A percentile compares a stretch with the other conserved stretches of the same genome.
phyloP scores from a whole-genome alignment of 2,797 vertebrate genomes.

The Rousettus madagascariensis region DNA sequence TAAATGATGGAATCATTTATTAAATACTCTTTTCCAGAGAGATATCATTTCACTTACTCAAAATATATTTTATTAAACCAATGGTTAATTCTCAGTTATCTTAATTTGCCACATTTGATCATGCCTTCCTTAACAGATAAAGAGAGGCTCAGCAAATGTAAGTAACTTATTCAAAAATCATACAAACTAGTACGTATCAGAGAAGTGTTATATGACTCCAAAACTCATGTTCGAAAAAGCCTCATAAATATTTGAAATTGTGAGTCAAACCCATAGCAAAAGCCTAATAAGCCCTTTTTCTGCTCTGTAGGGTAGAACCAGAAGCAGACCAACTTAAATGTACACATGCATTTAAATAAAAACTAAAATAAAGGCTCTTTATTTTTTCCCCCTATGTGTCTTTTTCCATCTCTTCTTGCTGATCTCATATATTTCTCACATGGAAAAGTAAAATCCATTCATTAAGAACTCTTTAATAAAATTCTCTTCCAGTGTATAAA shows the following conservation, averaged over 20 bases:
- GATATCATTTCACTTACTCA: neutral
- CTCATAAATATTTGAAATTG: neutral
- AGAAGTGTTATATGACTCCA: neutral
- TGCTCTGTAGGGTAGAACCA: neutral
- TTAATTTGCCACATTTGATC: neutral
- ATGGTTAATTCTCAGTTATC: neutral
- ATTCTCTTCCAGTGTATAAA: constrained; percentile 1
- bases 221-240: neutral
- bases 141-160: constrained; percentile 17
- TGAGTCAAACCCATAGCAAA: neutral
- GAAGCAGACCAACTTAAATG: neutral
- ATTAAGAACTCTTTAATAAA: constrained; percentile 29
- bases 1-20: constrained; percentile 9
- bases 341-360: constrained; percentile 7
- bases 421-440: neutral
- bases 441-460: neutral
- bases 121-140: neutral
- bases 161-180: constrained; percentile 67
- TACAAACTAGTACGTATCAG: constrained; percentile 64
- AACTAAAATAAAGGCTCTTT: neutral
- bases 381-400: neutral
- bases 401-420: neutral
- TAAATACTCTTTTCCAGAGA: neutral
- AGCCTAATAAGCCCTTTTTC: neutral
- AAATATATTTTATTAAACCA: constrained; percentile 22